Evolutionary conservation across 2,113 vertebrate genomes (phyloP).

Genomic region (Tiliqua scincoides): DNA sequence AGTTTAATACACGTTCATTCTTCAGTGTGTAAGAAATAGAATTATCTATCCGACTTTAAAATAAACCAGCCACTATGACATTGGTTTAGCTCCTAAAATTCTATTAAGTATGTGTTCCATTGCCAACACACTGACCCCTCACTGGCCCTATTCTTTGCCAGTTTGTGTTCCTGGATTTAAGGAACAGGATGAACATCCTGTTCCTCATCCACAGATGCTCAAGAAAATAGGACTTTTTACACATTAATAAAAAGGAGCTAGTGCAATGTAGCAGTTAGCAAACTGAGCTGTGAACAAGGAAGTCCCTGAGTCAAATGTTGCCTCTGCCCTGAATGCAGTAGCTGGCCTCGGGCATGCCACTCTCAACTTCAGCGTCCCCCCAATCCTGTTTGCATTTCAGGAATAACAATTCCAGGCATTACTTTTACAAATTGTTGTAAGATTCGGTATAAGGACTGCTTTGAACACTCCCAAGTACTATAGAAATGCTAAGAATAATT

Average conservation of each 20-base stretch:
- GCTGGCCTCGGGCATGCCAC: background rate
- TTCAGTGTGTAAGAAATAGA: slow-evolving; percentile 30
- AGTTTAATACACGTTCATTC: slow-evolving; percentile 4
- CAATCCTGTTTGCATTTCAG: background rate
- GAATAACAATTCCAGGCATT: no score
- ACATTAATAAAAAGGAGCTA: background rate
- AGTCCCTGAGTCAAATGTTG: background rate
- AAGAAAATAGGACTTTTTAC: background rate
- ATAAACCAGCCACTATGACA: slow-evolving; percentile 29
- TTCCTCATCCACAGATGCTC: background rate
- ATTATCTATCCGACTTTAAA: slow-evolving; percentile 36
- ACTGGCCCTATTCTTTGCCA: background rate
- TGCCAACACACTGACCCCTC: slow-evolving; percentile 8
- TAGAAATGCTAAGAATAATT: background rate
- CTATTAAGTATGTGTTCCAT: slow-evolving; percentile 15
- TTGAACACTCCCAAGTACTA: background rate
- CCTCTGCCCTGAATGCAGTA: background rate
- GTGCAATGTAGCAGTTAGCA: background rate
- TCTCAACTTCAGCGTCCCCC: background rate
- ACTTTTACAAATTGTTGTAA: no score
- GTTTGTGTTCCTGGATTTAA: slow-evolving; percentile 48
- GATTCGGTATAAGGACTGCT: no score
- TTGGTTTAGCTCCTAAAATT: slow-evolving; percentile 44
- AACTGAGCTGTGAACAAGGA: background rate
- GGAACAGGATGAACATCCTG: no score